Percentiles rank a stretch among this genome's conserved stretches.
phyloP scores from a whole-genome alignment of 2,113 vertebrate genomes.

The Gasterosteus aculeatus region DNA sequence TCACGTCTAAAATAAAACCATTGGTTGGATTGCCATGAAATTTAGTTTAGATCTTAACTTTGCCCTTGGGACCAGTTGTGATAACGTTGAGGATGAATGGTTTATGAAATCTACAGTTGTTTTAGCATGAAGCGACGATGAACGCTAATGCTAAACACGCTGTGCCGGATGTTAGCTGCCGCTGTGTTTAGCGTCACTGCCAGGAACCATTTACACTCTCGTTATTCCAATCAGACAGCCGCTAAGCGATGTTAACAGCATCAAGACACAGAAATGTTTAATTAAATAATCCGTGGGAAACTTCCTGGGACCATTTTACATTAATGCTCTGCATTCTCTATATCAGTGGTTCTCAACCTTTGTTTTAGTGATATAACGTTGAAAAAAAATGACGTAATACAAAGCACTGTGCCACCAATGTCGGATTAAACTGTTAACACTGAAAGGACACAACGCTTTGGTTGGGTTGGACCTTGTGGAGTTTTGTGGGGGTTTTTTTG shows the following conservation, averaged over 20 bases:
- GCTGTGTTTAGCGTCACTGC: neutral
- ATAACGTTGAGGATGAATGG: neutral
- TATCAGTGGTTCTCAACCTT: too few species aligned
- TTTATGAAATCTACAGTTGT: neutral
- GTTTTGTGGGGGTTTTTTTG: too few species aligned
- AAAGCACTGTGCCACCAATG: too few species aligned
- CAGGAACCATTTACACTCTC: neutral
- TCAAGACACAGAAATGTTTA: neutral
- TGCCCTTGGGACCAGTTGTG: neutral
- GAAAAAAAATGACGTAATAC: too few species aligned
- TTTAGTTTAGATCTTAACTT: neutral
- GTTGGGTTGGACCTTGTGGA: too few species aligned
- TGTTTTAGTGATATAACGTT: too few species aligned
- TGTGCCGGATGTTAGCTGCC: neutral
- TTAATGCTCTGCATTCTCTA: too few species aligned
- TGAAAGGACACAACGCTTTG: too few species aligned
- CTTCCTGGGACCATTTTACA: neutral
- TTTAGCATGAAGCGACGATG: neutral
- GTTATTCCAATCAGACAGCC: neutral
- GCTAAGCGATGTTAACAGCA: neutral
- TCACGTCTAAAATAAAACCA: neutral
- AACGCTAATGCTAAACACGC: neutral
- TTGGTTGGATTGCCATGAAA: neutral
- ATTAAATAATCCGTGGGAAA: neutral
- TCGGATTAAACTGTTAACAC: too few species aligned